Evolutionary conservation across 2,888 invertebrate species (phyloP).

Genomic region (Digitonthophagus gazella): DNA sequence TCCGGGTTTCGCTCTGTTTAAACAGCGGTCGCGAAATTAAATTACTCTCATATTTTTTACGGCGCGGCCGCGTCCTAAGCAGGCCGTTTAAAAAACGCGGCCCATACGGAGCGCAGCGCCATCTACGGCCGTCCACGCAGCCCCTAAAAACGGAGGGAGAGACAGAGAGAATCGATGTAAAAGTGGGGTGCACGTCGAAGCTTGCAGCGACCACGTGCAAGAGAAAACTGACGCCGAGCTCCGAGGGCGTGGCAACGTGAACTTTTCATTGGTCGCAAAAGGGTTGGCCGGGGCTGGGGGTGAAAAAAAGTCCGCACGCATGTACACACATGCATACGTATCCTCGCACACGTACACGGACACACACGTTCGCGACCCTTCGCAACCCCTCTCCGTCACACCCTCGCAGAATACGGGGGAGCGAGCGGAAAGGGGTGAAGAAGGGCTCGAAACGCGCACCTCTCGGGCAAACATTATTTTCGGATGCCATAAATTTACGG

Average conservation of each 20-base stretch:
- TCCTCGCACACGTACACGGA: constrained; percentile 10
- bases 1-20: constrained; percentile 49
- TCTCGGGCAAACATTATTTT: constrained; percentile 53
- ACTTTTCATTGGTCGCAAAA: constrained; percentile 52
- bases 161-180: constrained; percentile 11
- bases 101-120: constrained; percentile 7
- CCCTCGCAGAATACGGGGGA: constrained; percentile 21
- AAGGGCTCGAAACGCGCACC: constrained; percentile 40
- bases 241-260: constrained; percentile 45
- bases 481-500: constrained; percentile 53
- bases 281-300: constrained; percentile 27
- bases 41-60: constrained; percentile 51
- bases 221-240: constrained; percentile 42
- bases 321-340: constrained; percentile 8
- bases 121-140: constrained; percentile 5
- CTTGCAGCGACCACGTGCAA: constrained; percentile 15
- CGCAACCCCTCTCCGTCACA: background rate
- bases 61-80: constrained; percentile 43
- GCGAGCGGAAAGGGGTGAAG: constrained; percentile 9
- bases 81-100: constrained; percentile 36
- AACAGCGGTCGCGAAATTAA: constrained; percentile 49
- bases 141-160: constrained; percentile 11
- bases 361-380: constrained; percentile 3
- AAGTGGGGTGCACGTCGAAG: constrained; percentile 4
- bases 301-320: constrained; percentile 45